Base-by-base conservation (phyloP, 1,140 invertebrate genomes). In the Phymastichus coffea region DNA sequence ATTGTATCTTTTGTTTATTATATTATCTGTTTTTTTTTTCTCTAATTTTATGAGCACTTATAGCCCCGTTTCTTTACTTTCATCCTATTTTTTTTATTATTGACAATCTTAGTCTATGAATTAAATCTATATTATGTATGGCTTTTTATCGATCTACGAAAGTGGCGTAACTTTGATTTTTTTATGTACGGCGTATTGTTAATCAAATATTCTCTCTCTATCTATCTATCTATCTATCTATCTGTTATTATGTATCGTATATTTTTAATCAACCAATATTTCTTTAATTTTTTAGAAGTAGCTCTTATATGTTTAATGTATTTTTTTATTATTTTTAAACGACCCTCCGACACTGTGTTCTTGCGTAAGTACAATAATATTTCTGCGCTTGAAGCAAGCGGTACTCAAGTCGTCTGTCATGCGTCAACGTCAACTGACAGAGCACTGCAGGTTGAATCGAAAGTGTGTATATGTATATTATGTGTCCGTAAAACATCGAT, bases 391-490 rank as follows among this genome's bases (percentile, higher is more conserved):
- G 14, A 9, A 14, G 51, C 35, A 19, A 40, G 35, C 35, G 8
- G n/a, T n/a, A 41, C 19, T 14, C 6, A 15, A 8, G 25, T 35
- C 19, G 44, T 40, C 35, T 2, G 26, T 23, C n/a, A 25, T 51
- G 7, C 51, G 15, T 44, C 28, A n/a, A n/a, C n/a, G n/a, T n/a
- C n/a, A n/a, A n/a, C n/a, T n/a, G n/a, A n/a, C n/a, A n/a, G 48
- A 58, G 37, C 25, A 4, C 26, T 44, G n/a, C 57, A 58, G 57
- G 26, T 25, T 43, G n/a, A n/a, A n/a, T n/a, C n/a, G n/a, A n/a
- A n/a, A n/a, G n/a, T n/a, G n/a, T n/a, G n/a, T n/a, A n/a, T n/a
- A n/a, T n/a, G n/a, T n/a, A n/a, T n/a, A n/a, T n/a, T n/a, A n/a
- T n/a, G n/a, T n/a, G n/a, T n/a, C n/a, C n/a, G n/a, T n/a, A n/a